Evolutionary conservation across 1,140 invertebrate genomes (phyloP).

Genomic region (Thalassaphorura encarpata): DNA sequence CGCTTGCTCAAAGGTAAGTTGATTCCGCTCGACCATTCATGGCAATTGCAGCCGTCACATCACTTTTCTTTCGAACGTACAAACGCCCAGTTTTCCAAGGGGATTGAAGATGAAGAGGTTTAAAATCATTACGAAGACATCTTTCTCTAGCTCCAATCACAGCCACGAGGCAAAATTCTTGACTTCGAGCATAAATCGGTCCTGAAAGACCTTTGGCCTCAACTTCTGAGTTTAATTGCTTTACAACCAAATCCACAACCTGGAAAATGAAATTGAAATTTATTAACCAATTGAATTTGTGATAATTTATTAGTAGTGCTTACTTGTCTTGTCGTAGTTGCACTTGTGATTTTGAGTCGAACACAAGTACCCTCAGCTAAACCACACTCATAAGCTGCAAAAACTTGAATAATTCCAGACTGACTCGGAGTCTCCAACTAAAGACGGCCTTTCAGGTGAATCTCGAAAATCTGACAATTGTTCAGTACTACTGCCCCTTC

Average conservation of each 20-base stretch:
- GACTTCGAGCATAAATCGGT: slow-evolving; percentile 31
- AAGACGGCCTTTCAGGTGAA: background rate
- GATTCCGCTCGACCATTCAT: slow-evolving; percentile 46
- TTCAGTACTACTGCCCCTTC: background rate
- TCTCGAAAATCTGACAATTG: no score
- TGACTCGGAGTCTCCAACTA: background rate
- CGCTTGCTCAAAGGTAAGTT: slow-evolving; percentile 21
- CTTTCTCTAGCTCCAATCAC: slow-evolving; percentile 85
- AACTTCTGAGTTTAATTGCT: slow-evolving; percentile 17
- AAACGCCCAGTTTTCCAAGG: slow-evolving; percentile 88
- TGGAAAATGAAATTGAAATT: no score
- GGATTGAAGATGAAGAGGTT: slow-evolving; percentile 80
- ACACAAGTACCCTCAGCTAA: slow-evolving; percentile 81
- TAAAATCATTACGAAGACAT: slow-evolving; percentile 85
- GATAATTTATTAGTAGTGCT: no score
- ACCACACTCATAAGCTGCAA: slow-evolving; percentile 89
- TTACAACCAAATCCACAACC: slow-evolving; percentile 42
- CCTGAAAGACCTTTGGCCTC: slow-evolving; percentile 1
- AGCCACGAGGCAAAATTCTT: slow-evolving; percentile 85
- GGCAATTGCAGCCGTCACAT: slow-evolving; percentile 73
- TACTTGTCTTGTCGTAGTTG: slow-evolving; percentile 82
- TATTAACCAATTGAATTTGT: no score
- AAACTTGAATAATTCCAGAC: slow-evolving; percentile 52
- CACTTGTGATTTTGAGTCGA: slow-evolving; percentile 78
- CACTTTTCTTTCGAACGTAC: slow-evolving; percentile 79